phyloP scores from a whole-genome alignment of 2,797 vertebrate genomes.

The Tachyglossus aculeatus region DNA sequence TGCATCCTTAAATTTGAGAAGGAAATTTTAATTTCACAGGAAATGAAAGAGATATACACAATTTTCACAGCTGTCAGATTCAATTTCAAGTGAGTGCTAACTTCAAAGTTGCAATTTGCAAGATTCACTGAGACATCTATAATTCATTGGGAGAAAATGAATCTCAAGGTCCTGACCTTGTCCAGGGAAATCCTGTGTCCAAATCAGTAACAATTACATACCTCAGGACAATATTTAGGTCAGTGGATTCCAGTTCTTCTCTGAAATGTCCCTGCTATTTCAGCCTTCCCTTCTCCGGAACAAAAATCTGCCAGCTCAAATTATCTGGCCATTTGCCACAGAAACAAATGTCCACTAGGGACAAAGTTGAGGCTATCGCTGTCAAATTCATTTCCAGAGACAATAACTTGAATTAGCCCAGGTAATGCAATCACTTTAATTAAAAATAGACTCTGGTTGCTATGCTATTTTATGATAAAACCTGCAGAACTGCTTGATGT shows the following conservation, averaged over 20 bases:
- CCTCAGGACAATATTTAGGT: background rate
- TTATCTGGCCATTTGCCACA: background rate
- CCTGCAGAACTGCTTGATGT: background rate
- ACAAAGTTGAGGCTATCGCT: background rate
- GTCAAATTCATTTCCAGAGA: background rate
- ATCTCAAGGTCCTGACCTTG: background rate
- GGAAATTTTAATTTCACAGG: constrained; percentile 2
- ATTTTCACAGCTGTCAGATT: background rate
- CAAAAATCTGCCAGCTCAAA: background rate
- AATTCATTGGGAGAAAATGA: background rate
- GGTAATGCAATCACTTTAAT: background rate
- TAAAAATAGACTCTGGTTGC: background rate
- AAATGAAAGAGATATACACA: background rate
- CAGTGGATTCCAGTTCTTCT: background rate
- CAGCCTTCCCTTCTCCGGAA: background rate
- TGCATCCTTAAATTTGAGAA: too few species aligned
- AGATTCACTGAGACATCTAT: background rate
- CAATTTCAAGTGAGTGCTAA: background rate
- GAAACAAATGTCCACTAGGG: background rate
- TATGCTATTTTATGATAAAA: constrained; percentile 8
- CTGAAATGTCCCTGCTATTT: background rate
- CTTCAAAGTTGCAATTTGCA: background rate
- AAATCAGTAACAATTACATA: background rate
- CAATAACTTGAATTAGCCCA: background rate
- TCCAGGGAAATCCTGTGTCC: constrained; percentile 1